Conservation (phyloP, 2,797 vertebrate species). For the Podarcis siculus region DNA sequence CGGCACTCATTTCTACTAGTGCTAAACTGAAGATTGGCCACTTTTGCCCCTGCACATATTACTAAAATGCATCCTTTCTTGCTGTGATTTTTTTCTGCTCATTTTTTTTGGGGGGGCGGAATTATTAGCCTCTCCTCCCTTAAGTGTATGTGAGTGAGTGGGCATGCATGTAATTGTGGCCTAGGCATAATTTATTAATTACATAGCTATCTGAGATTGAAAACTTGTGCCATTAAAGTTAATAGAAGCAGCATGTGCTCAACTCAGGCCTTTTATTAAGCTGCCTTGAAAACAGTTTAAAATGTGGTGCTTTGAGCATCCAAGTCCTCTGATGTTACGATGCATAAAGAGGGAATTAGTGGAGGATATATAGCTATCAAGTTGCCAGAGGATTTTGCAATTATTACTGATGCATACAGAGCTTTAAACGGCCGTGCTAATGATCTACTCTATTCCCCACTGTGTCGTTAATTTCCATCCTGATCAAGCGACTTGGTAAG, state of each 20-base stretch:
- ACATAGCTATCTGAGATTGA: neutral
- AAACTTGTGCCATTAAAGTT: slow-evolving; percentile 28
- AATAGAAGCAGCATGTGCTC: slow-evolving; percentile 22
- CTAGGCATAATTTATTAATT: slow-evolving; percentile 42
- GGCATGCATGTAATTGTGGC: neutral
- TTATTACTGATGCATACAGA: neutral
- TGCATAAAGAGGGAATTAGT: neutral
- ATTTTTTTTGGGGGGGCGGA: neutral
- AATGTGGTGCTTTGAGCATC: neutral
- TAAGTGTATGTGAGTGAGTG: neutral
- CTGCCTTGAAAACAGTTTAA: slow-evolving; percentile 24
- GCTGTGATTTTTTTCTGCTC: neutral
- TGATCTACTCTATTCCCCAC: neutral
- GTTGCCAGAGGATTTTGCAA: neutral
- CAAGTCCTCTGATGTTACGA: neutral
- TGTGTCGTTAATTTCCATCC: neutral
- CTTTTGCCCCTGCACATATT: neutral
- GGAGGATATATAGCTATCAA: neutral
- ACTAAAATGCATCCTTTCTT: neutral
- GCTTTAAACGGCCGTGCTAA: neutral
- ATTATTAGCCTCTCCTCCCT: neutral
- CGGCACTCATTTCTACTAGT: slow-evolving; percentile 11
- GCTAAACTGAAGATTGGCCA: neutral
- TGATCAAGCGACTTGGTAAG: neutral
- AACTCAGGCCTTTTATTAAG: slow-evolving; percentile 22